phyloP scores from a whole-genome alignment of 2,113 vertebrate genomes.

The Notiomystis cincta region DNA sequence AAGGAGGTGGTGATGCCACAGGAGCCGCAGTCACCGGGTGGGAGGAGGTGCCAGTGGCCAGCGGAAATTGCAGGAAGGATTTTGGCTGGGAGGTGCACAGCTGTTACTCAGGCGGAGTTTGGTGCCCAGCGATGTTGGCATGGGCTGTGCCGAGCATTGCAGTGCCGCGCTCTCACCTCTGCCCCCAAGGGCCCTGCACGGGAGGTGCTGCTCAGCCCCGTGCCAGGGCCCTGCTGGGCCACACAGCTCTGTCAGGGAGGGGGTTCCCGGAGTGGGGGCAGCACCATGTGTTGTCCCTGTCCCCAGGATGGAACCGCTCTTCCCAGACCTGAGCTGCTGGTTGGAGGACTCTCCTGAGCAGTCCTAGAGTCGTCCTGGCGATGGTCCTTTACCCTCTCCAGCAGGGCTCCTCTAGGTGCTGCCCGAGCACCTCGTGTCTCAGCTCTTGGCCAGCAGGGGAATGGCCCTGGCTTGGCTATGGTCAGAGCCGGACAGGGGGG shows the following conservation, averaged over 20 bases:
- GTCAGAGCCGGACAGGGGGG: accelerated
- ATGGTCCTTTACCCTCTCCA: accelerated
- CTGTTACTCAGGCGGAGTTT: accelerated
- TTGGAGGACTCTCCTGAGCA: background rate
- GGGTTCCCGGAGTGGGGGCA: background rate
- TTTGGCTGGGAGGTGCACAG: accelerated
- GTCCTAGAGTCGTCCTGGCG: background rate
- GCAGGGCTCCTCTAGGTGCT: background rate
- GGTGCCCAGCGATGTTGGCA: accelerated
- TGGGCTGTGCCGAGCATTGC: background rate
- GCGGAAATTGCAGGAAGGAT: background rate
- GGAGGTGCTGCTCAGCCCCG: background rate
- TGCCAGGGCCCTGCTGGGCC: background rate
- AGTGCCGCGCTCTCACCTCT: background rate
- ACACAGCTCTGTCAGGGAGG: background rate
- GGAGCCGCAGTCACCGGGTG: accelerated
- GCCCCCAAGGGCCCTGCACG: background rate
- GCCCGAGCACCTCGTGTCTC: background rate
- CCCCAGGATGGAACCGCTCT: background rate
- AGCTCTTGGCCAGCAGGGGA: background rate
- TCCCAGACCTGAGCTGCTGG: background rate
- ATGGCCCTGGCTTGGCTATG: accelerated
- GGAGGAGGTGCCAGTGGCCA: background rate
- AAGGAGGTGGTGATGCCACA: too few relatives aligned
- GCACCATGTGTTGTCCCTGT: accelerated